Base-by-base conservation (phyloP, 2,797 vertebrate genomes). In the Clarias platycephalus region DNA sequence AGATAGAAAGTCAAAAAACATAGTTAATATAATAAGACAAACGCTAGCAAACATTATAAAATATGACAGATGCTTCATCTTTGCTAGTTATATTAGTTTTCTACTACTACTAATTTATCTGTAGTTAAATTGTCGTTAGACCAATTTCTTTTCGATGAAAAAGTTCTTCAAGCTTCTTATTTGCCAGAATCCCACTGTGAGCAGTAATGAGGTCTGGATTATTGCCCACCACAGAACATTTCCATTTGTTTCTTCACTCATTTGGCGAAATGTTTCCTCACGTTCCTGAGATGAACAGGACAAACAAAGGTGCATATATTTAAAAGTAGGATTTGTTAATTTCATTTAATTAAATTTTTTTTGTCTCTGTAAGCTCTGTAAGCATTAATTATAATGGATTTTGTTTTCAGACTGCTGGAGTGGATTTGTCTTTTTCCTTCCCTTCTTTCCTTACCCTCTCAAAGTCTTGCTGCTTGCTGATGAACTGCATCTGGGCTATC, bases 221-320 rank as follows among this genome's bases (percentile, higher is more conserved):
- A 97, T 86, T 8, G 97, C 97, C 97, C 97, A 98, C 96, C 96
- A 96, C 83, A 98, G 90, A 89, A 98, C 96, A 58, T 95, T 97
- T 85, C 92, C 91, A 86, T 98, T 97, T 81, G 96, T 96, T 75
- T 94, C 92, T 91, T 98, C 97, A 31, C 96, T 97, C 88, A 93
- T 96, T 87, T 93, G 92, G 78, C 97, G 95, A 90, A 98, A 98
- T 16, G 88, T 91, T 88, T 98, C 97, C 90, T 99, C 97, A 63
- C 96, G 96, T 74, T 96, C 95, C 97, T 99, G 84, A 60, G 22
- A 72, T 44, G 83, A 80, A 18, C 62, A 87, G 40, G 12, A 83
- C 57, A 80, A 82, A 81, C 62, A 87, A 81, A 55, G 57, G 72
- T 79, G 64, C 26, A 66, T 37, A 64, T 72, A 72, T 84, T 77